These are phyloP conservation scores for Poecilia gillii DNA, from an alignment of 2,797 vertebrate species.

Conservation along the genomic window DNA sequence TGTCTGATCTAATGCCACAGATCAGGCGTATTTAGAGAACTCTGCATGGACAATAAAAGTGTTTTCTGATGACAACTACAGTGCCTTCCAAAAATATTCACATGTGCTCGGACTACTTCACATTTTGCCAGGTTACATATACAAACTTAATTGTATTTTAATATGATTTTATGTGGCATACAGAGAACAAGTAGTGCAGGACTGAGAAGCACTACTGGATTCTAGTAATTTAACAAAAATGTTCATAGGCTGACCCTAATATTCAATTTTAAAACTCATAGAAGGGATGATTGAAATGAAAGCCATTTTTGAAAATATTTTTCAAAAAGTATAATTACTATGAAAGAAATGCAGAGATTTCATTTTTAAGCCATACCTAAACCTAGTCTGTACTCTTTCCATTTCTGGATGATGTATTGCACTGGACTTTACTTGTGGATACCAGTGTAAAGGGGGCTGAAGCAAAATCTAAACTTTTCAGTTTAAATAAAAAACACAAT, in stretches of 20 bases:
- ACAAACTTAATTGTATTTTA: neutral
- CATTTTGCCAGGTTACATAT: neutral
- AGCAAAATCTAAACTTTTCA: neutral
- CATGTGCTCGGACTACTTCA: neutral
- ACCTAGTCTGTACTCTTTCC: neutral
- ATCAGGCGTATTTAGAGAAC: slow-evolving; percentile 27
- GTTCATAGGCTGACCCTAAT: too few species aligned
- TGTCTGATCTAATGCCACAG: slow-evolving; percentile 51
- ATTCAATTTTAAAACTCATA: too few species aligned
- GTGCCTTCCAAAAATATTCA: neutral
- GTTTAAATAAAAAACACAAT: too few species aligned
- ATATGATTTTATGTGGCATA: neutral
- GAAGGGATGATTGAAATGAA: too few species aligned
- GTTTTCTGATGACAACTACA: slow-evolving; percentile 28
- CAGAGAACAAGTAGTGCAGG: neutral
- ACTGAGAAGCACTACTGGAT: neutral
- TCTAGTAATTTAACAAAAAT: too few species aligned
- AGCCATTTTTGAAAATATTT: too few species aligned
- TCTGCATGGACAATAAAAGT: slow-evolving; percentile 35
- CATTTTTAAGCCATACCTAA: too few species aligned
- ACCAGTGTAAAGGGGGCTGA: neutral
- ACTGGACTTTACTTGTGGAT: neutral
- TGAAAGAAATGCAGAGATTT: too few species aligned
- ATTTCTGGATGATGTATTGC: neutral
- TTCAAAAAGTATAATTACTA: too few species aligned